Evolutionary conservation across 2,888 invertebrate species (phyloP).

Genomic region (Drosophila nigricruria): DNA sequence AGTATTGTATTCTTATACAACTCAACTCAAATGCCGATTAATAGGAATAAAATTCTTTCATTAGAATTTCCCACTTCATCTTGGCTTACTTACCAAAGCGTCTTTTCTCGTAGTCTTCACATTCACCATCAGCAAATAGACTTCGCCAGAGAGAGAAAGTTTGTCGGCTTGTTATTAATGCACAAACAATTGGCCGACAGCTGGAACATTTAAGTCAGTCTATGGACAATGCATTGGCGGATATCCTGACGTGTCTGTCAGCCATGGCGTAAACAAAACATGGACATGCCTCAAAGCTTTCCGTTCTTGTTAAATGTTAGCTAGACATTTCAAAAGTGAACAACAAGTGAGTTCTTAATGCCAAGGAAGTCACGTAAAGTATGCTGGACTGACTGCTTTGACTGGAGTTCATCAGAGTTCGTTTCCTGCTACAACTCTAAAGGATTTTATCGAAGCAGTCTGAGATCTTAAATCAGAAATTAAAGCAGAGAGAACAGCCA

Average conservation of each 20-base stretch:
- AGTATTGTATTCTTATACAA: neutral
- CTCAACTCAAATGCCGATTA: neutral
- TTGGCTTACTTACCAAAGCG: neutral
- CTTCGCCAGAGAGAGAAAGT: neutral
- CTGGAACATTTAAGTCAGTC: constrained; percentile 14
- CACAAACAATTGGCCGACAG: constrained; percentile 23
- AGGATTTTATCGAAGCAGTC: neutral
- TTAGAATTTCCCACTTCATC: neutral
- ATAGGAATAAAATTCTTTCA: neutral
- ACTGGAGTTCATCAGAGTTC: neutral
- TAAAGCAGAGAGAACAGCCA: neutral
- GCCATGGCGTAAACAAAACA: constrained; percentile 8
- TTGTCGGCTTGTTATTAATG: constrained; percentile 23
- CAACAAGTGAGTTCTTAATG: constrained; percentile 9
- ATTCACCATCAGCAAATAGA: too few species aligned
- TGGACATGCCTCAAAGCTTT: constrained; percentile 16
- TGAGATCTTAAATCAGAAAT: neutral
- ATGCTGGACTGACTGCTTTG: neutral
- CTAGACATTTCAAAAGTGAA: constrained; percentile 11
- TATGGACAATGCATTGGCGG: constrained; percentile 8
- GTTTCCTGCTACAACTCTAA: neutral
- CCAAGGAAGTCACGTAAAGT: constrained; percentile 18
- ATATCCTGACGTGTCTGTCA: constrained; percentile 28
- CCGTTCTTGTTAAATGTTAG: constrained; percentile 20
- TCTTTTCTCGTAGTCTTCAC: neutral